These are phyloP conservation scores for Ciconia maguari DNA, from an alignment of 2,113 vertebrate genomes.

Conservation along the genomic window DNA sequence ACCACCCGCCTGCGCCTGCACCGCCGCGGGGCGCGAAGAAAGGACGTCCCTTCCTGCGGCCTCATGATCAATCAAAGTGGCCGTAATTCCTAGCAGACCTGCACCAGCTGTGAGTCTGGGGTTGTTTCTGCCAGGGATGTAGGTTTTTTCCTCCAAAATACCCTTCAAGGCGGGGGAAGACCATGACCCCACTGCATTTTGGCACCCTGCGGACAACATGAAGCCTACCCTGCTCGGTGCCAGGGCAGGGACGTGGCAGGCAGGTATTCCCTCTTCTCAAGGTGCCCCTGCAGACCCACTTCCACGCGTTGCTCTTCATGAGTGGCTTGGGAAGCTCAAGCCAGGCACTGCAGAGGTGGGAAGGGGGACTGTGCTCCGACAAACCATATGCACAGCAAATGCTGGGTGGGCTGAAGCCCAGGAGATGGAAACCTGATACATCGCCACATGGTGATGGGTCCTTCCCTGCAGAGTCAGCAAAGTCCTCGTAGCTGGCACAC, in stretches of 20 bases:
- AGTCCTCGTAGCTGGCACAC: not conserved
- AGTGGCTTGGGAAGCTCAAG: not conserved
- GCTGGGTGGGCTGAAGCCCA: not conserved
- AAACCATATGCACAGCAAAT: not conserved
- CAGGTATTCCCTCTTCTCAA: not conserved
- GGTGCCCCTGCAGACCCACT: not conserved
- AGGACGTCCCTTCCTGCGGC: fast-evolving
- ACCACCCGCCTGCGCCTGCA: not conserved
- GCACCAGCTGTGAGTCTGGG: not conserved
- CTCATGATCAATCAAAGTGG: not conserved
- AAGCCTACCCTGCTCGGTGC: not conserved
- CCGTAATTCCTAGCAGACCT: not conserved
- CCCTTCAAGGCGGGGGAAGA: not conserved
- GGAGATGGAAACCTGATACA: not conserved
- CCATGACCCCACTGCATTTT: fast-evolving
- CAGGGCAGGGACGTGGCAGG: not conserved
- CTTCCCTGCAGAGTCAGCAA: not conserved
- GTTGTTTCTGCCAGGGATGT: not conserved
- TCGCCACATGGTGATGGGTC: not conserved
- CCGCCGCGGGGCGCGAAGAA: fast-evolving
- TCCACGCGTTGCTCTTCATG: fast-evolving
- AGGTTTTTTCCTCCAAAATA: not conserved
- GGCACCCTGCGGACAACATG: not conserved
- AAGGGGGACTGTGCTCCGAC: not conserved
- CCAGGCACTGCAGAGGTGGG: not conserved